Evolutionary conservation across 2,888 invertebrate genomes (phyloP), one percentile per base, ranked within the genome.

Genomic region (Agrenia bidenticulata): DNA sequence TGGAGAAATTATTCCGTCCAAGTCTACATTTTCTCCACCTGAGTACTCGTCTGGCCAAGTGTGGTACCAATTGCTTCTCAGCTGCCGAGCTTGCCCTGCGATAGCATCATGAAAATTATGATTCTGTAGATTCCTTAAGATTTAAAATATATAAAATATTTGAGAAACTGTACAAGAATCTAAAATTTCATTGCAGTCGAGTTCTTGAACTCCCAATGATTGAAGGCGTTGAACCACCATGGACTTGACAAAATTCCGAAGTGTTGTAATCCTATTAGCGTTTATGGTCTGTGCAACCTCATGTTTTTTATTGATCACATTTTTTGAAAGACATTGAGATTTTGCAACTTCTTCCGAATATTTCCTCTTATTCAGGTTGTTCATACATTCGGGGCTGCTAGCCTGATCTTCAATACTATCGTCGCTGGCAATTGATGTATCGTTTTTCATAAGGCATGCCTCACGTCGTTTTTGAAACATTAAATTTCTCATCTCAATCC

Each of bases 141-240:
- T 51, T 23, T 21, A 19, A 26, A 26, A 51, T 51, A 21, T 26
- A 45, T 5, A 41, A 17, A 24, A 41, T 41, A 27, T 61, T 45
- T 45, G 17, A 60, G 24, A 32, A 49, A 55, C 63, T n/a, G n/a
- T 67, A 72, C 72, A 67, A 2, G 62, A n/a, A 15, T 66, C 66
- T 0, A 68, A 60, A 24, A 62, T 50, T 17, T 66, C 62, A 39
- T 66, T 68, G 45, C 68, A 59, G 11, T 68, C 68, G 5, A 68
- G 51, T 21, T 68, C 62, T 21, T 68, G 64, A 1, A 68, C 62
- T 7, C 68, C 68, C 15, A 68, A 41, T 1, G 56, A 17, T 17
- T 65, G 27, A 15, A 55, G 55, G 4, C 55, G 26, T 5, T 55
- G 32, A 17, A 4, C 9, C 4, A 55, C 55, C 17, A 55, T 24